Conservation (phyloP, 2,797 vertebrate species). For the Tarsius wallacei region DNA sequence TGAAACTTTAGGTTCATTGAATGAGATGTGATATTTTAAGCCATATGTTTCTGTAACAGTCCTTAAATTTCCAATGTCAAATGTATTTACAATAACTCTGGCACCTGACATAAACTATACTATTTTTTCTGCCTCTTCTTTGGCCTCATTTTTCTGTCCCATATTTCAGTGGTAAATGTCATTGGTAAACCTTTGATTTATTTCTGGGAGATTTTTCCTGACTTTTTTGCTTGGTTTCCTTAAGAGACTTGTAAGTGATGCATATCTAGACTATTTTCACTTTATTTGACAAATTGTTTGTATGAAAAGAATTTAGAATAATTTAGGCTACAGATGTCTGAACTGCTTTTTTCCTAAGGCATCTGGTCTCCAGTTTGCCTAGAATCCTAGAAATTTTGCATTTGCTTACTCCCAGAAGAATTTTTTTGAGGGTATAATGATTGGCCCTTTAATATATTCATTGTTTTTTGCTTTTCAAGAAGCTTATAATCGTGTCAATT, state of each 20-base stretch:
- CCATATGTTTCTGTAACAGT: constrained; percentile 51
- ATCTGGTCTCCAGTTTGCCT: constrained; percentile 49
- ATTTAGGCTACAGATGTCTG: constrained; percentile 67
- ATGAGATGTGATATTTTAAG: constrained; percentile 73
- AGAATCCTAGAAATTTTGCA: constrained; percentile 61
- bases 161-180: constrained; percentile 56
- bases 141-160: constrained; percentile 73
- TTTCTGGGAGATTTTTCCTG: constrained; percentile 86
- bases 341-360: constrained; percentile 72
- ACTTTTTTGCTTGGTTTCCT: constrained; percentile 76
- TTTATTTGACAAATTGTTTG: constrained; percentile 78
- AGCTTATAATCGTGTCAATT: neutral
- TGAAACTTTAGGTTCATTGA: neutral
- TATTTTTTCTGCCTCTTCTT: constrained; percentile 83
- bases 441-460: constrained; percentile 30
- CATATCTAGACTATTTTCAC: constrained; percentile 60
- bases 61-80: constrained; percentile 70
- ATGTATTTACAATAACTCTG: constrained; percentile 71
- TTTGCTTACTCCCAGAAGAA: constrained; percentile 67
- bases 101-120: neutral
- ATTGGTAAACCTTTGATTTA: constrained; percentile 73
- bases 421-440: neutral
- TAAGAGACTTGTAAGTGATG: constrained; percentile 75
- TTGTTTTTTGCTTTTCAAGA: constrained; percentile 40
- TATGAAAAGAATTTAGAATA: constrained; percentile 70